Evolutionary conservation across 2,797 vertebrate species (phyloP).

Genomic region (Alfaro cultratus): DNA sequence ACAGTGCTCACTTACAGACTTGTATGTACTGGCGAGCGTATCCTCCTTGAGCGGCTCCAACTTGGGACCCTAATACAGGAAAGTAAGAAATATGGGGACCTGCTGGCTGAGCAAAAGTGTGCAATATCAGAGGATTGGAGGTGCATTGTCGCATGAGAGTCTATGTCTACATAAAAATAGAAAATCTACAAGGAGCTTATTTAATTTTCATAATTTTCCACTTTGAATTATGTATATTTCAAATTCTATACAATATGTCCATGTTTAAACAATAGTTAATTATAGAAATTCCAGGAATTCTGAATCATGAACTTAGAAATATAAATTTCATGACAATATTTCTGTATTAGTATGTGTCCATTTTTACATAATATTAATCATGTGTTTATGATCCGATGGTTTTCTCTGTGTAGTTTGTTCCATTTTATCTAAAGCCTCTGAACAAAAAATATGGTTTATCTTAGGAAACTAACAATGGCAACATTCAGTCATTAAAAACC

Average conservation of each 20-base stretch:
- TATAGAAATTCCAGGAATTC: neutral
- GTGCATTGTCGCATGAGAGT: neutral
- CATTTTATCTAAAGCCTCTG: neutral
- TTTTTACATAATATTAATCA: neutral
- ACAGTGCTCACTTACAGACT: slow-evolving; percentile 80
- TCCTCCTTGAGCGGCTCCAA: slow-evolving; percentile 91
- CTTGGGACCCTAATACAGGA: slow-evolving; percentile 82
- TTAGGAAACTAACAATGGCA: slow-evolving; percentile 1
- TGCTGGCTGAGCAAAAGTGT: neutral
- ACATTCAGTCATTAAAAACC: slow-evolving; percentile 9
- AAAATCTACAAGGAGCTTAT: neutral
- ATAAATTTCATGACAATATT: neutral
- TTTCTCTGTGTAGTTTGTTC: neutral
- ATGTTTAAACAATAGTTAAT: neutral
- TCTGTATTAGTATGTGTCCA: neutral
- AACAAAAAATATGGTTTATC: neutral
- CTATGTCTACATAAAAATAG: neutral
- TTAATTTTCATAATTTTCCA: neutral
- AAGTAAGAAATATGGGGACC: slow-evolving; percentile 4
- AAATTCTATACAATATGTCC: neutral
- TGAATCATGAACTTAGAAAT: neutral
- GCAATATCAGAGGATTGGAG: neutral
- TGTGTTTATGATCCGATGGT: neutral
- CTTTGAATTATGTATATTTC: neutral
- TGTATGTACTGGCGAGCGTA: slow-evolving; percentile 77